Base-by-base conservation (phyloP, 2,888 invertebrate species). In the Punctoribates punctum region DNA sequence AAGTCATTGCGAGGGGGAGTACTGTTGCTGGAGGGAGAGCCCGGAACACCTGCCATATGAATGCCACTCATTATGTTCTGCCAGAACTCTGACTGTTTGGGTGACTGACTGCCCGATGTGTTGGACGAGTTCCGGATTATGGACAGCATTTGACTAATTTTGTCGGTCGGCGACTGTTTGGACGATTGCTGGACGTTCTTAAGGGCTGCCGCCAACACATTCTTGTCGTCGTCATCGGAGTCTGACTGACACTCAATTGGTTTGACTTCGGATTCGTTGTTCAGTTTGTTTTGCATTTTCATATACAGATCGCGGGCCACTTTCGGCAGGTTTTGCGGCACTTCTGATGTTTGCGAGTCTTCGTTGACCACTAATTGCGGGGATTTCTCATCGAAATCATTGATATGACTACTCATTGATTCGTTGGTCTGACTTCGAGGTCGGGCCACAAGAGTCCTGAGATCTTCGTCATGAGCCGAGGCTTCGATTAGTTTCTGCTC, bases 171-270 rank as follows among this genome's bases (percentile, higher is more conserved):
- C 20, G 54, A 54, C 54, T 54, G 77, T n/a, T n/a, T n/a, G n/a
- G n/a, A n/a, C 57, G 60, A 72, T 62, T 76, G 74, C 11, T 77
- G 75, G 48, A 80, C 74, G 27, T 79, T 80, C 60, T 81, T 81
- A 42, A 81, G 74, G 6, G 81, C 80, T 48, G 78, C 80, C 20
- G 80, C 29, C 34, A 65, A 79, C 38, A 80, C 48, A 3, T 79
- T 79, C 23, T 79, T 75, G 78, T 80, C 80, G 27, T 77, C 79
- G 23, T 79, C 80, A 20, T 81, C 81, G 81, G 89, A 90, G 80
- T 90, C 91, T 4, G 65, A 65, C 9, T 23, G 23, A 20, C 20
- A 60, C 2, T 48, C 48, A 17, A 4, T 11, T 4, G 60, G 2
- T 23, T 60, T 60, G 5, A 34, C 11, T 15, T 65, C 65, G 34